These are phyloP conservation scores for Emydocephalus ijimae DNA, from an alignment of 2,113 vertebrate species.

Conservation along the genomic window DNA sequence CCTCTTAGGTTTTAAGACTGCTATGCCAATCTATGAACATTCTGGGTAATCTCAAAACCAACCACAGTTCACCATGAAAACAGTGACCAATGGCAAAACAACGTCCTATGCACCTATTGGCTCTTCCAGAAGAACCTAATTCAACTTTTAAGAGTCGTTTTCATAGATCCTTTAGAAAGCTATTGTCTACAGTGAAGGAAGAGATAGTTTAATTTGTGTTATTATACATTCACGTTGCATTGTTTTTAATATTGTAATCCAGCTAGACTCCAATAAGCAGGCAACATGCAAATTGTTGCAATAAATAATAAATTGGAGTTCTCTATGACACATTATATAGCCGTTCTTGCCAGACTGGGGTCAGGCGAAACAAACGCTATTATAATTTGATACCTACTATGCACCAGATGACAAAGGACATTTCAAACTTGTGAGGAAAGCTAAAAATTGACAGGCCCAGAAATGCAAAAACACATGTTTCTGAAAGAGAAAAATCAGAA, in stretches of 20 bases:
- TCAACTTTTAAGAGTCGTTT: not conserved
- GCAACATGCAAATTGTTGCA: not conserved
- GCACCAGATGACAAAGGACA: slow-evolving; percentile 99
- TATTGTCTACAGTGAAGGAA: not conserved
- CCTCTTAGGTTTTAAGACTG: not conserved
- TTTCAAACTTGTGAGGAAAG: slow-evolving; percentile 98
- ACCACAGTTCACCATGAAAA: slow-evolving; percentile 20
- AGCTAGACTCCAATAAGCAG: not conserved
- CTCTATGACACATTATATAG: not conserved
- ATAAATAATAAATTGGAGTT: not conserved
- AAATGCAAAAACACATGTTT: slow-evolving; percentile 97
- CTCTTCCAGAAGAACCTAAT: not conserved
- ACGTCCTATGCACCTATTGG: slow-evolving; percentile 3
- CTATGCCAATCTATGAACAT: slow-evolving; percentile 43
- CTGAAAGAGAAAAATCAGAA: slow-evolving; percentile 73
- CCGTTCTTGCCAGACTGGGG: not conserved
- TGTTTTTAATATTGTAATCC: not conserved
- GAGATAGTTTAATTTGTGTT: not conserved
- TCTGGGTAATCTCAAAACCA: slow-evolving; percentile 17
- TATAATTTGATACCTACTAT: slow-evolving; percentile 83
- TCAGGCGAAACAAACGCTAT: not conserved
- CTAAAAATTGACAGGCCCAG: slow-evolving; percentile 98
- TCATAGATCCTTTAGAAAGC: not conserved
- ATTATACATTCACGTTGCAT: not conserved
- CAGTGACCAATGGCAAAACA: slow-evolving; percentile 25